Evolutionary conservation across 2,888 invertebrate species (phyloP).

Genomic region (Dynastes grantii): DNA sequence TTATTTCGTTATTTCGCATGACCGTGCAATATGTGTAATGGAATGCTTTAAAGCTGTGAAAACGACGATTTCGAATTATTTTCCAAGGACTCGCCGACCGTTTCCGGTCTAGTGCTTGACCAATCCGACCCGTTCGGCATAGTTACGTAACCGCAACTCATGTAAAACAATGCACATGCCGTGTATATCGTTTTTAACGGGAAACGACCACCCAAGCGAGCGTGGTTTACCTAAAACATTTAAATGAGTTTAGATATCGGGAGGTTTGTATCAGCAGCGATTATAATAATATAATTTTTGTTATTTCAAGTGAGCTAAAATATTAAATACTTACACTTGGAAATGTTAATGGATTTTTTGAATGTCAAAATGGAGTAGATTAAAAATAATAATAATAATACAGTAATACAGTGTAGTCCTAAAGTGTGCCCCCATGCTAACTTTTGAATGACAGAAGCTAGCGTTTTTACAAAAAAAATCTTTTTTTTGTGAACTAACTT

Average conservation of each 20-base stretch:
- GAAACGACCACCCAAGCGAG: constrained; percentile 7
- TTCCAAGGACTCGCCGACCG: constrained; percentile 8
- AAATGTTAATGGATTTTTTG: too few species aligned
- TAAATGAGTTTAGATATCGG: not conserved
- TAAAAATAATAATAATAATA: too few species aligned
- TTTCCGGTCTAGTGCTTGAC: constrained; percentile 1
- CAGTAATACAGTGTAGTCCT: too few species aligned
- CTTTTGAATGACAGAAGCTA: too few species aligned
- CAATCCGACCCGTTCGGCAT: constrained; percentile 1
- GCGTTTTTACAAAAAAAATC: too few species aligned
- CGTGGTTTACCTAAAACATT: not conserved
- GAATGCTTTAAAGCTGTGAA: not conserved
- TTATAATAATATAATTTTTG: too few species aligned
- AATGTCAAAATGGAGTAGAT: too few species aligned
- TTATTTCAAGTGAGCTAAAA: too few species aligned
- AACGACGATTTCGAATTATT: constrained; percentile 1
- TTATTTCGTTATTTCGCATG: not conserved
- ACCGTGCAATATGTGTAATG: not conserved
- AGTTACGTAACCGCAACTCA: constrained; percentile 21
- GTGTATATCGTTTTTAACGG: not conserved
- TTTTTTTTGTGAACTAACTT: too few species aligned
- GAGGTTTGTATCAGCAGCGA: not conserved
- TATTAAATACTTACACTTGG: too few species aligned
- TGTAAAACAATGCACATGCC: constrained; percentile 11
- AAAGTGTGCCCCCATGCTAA: too few species aligned